These are phyloP conservation scores for Otolemur crassicaudatus DNA, from an alignment of 2,797 vertebrate species.

Conservation along the genomic window DNA sequence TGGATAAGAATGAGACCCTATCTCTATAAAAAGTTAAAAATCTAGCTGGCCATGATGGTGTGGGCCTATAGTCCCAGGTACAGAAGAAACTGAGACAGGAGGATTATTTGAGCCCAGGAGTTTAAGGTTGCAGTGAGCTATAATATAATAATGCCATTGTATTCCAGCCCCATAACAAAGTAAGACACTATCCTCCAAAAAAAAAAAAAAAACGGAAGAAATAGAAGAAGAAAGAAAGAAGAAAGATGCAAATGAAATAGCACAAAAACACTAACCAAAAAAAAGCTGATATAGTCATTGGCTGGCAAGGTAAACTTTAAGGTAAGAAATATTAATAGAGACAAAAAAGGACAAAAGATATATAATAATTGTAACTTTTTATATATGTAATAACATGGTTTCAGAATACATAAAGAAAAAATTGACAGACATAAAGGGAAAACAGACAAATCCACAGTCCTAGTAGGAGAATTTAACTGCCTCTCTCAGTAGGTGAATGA, in stretches of 20 bases:
- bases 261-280: slow-evolving; percentile 2
- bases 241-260: neutral
- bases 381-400: neutral
- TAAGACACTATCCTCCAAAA: too few species aligned
- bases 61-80: too few species aligned
- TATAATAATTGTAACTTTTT: neutral
- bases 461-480: neutral
- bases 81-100: too few species aligned
- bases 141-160: too few species aligned
- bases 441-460: neutral
- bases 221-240: neutral
- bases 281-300: neutral
- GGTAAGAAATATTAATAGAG: neutral
- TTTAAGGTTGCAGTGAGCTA: too few species aligned
- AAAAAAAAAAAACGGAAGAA: neutral
- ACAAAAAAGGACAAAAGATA: neutral
- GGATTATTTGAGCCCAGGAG: too few species aligned
- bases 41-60: too few species aligned
- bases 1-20: too few species aligned
- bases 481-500: neutral
- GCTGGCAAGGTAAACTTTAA: neutral
- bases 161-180: too few species aligned
- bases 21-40: too few species aligned
- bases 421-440: neutral
- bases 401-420: neutral